Base-by-base conservation (phyloP, 1,140 invertebrate species). In the Maconellicoccus hirsutus region DNA sequence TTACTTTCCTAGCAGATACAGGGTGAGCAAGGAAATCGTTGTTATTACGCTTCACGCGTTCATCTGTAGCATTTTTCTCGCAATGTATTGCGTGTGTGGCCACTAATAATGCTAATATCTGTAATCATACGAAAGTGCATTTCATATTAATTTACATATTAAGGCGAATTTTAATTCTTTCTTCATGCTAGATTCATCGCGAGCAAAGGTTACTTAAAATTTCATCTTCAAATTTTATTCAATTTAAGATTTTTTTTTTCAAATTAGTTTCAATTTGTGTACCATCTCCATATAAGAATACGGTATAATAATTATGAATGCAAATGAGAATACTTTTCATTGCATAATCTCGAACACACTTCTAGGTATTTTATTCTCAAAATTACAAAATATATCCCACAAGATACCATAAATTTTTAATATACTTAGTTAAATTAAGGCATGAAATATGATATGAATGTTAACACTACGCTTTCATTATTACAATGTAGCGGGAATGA, bases 11-110 rank as follows among this genome's bases (percentile, higher is more conserved):
- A 16, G 3, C 16, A 8, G 22, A 22, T 25, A 66, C 10, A 10
- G 61, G 25, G 19, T 23, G 22, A 8, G 25, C 22, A 4, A 23
- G 61, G 22, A 66, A 66, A 2, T 66, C 61, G 52, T 59, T 59
- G 22, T 66, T 25, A 22, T 66, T 66, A 6, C 61, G 61, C 19
- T 66, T 66, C 25, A 66, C 61, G 10, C 61, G 61, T 23, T 66
- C 61, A 8, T 66, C 61, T 4, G 61, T 66, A 3, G 61, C 21
- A 22, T 66, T 66, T 66, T 66, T 66, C 10, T 66, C 22, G 21
- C 61, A 66, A 14, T 6, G 61, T 23, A 66, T 16, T 6, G 3
- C 21, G 25, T 4, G 1, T 10, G 22, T 66, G 4, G 61, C 21
- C 25, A 26, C 61, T 7, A 59, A 59, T 19, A 66, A 19, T 25